Conservation (phyloP, 2,113 vertebrate species). For the Mystacornis crossleyi region DNA sequence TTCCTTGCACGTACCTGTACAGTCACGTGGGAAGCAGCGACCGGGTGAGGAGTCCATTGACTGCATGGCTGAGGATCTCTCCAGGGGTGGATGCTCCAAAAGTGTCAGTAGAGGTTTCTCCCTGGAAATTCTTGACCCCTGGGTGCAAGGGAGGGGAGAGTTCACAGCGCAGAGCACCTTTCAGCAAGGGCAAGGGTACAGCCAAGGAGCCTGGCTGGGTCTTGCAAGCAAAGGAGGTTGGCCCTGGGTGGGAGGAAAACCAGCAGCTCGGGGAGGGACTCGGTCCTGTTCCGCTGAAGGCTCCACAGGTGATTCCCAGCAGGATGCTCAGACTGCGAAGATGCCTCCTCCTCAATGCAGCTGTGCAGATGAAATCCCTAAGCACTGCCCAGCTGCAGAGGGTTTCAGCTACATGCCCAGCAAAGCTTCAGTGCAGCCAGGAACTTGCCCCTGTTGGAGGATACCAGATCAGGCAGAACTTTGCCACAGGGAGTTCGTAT, state of each 20-base stretch:
- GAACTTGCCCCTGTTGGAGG: neutral
- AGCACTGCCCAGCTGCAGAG: neutral
- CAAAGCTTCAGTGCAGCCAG: neutral
- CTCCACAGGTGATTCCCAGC: neutral
- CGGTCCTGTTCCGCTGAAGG: neutral
- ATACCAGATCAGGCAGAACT: neutral
- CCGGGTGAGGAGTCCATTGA: neutral
- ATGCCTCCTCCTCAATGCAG: neutral
- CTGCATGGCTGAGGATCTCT: neutral
- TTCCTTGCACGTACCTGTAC: conserved; percentile 55
- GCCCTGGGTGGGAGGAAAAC: neutral
- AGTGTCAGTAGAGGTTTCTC: neutral
- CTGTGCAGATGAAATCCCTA: neutral
- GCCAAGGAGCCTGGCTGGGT: neutral
- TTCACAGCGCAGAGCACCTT: neutral
- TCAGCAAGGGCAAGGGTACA: neutral
- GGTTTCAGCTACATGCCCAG: neutral
- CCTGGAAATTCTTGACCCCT: neutral
- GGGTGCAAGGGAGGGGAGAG: too few relatives aligned
- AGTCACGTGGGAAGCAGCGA: conserved; percentile 22
- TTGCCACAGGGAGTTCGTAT: neutral
- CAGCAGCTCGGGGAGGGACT: neutral
- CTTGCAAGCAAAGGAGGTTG: neutral
- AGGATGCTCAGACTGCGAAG: neutral
- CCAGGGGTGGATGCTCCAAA: neutral